Conservation (phyloP, 1,140 invertebrate species). For the Calliopsis andreniformis region DNA sequence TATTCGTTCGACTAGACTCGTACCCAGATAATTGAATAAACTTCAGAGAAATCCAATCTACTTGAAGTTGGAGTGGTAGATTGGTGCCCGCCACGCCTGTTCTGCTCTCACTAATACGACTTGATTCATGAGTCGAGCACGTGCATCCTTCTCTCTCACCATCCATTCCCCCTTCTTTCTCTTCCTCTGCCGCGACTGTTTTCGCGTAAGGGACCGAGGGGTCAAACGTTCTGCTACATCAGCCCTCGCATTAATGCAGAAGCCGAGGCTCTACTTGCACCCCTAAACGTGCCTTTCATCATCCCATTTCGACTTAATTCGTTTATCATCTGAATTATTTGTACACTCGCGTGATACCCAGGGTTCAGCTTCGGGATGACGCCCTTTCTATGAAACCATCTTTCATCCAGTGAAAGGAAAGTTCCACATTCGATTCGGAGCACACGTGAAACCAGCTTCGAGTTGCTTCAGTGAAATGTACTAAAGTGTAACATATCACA, state of each 20-base stretch:
- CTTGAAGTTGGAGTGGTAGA: constrained; percentile 77
- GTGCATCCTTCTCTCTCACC: constrained; percentile 60
- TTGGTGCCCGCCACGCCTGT: constrained; percentile 71
- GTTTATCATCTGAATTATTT: constrained; percentile 80
- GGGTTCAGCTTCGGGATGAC: constrained; percentile 19
- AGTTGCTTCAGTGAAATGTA: neutral
- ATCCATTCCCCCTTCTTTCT: constrained; percentile 20
- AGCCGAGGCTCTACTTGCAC: constrained; percentile 49
- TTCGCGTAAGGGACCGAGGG: constrained; percentile 65
- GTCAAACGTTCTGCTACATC: constrained; percentile 78
- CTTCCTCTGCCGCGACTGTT: constrained; percentile 19
- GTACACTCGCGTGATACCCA: constrained; percentile 63
- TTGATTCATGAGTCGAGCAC: constrained; percentile 81
- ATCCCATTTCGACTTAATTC: constrained; percentile 78
- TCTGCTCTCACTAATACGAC: constrained; percentile 76
- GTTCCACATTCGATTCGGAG: neutral
- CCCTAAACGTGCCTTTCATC: constrained; percentile 80
- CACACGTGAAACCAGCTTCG: no score
- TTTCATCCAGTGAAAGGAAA: neutral
- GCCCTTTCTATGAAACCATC: constrained; percentile 27
- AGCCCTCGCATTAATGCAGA: constrained; percentile 61
- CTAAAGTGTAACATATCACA: no score
- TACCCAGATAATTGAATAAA: constrained; percentile 80
- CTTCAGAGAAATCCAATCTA: constrained; percentile 79
- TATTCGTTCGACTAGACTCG: constrained; percentile 50